These are phyloP conservation scores for Athripsodes cinereus DNA, from an alignment of 2,888 invertebrate species.

Conservation along the genomic window DNA sequence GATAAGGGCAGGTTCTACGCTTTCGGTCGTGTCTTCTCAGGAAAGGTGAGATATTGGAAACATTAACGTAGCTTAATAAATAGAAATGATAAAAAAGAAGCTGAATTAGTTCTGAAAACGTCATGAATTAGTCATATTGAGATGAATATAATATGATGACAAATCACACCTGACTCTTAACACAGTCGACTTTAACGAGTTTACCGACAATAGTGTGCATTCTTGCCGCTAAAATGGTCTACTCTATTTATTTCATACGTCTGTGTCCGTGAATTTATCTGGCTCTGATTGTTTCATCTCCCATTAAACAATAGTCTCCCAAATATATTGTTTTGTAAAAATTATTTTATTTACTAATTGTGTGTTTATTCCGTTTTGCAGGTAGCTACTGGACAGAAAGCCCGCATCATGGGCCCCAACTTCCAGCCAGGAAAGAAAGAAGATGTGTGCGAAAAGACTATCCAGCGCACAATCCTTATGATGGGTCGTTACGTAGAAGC, in stretches of 20 bases:
- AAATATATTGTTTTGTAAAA: not conserved
- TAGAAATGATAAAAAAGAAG: too few relatives aligned
- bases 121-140: too few relatives aligned
- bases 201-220: conserved; percentile 23
- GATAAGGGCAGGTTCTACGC: conserved; percentile 99
- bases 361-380: conserved; percentile 13
- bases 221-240: conserved; percentile 20
- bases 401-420: conserved; percentile 99
- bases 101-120: too few relatives aligned
- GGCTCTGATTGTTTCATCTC: conserved; percentile 2
- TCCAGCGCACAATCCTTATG: conserved; percentile 99
- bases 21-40: conserved; percentile 99
- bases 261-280: conserved; percentile 11
- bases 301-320: not conserved
- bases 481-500: conserved; percentile 99
- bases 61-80: too few relatives aligned
- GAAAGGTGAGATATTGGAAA: conserved; percentile 65
- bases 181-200: conserved; percentile 21
- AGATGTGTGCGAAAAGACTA: conserved; percentile 97
- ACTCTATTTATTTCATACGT: conserved; percentile 20
- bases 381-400: conserved; percentile 83
- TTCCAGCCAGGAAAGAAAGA: conserved; percentile 97
- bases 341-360: too few relatives aligned
- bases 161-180: conserved; percentile 19
- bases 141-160: conserved; percentile 18